phyloP scores from a whole-genome alignment of 2,113 vertebrate genomes.

The Asarcornis scutulata region DNA sequence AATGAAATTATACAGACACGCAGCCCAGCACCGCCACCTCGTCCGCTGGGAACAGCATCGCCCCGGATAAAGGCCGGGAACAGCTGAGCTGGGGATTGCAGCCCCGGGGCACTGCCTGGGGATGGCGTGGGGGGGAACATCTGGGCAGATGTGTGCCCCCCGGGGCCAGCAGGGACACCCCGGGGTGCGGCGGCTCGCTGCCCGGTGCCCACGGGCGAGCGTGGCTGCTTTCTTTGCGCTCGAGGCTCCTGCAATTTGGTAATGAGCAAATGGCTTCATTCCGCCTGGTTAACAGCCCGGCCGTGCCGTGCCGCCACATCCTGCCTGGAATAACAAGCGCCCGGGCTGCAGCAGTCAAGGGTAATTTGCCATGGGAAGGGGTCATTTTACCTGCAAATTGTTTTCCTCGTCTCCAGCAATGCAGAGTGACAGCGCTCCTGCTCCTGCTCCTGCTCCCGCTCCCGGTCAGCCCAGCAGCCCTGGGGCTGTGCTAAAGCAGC shows the following conservation, averaged over 20 bases:
- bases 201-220: fast-evolving
- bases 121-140: background rate
- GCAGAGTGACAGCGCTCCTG: background rate
- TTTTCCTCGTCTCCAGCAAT: conserved; percentile 39
- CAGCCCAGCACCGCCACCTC: background rate
- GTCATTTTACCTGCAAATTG: conserved; percentile 71
- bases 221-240: background rate
- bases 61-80: background rate
- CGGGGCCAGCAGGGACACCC: fast-evolving
- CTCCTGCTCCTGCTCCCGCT: background rate
- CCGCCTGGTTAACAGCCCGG: conserved; percentile 58
- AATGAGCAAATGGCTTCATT: conserved; percentile 62
- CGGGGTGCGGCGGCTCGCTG: fast-evolving
- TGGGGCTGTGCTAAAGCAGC: background rate
- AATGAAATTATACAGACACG: conserved; percentile 10
- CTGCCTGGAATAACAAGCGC: conserved; percentile 68
- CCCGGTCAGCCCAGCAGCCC: background rate
- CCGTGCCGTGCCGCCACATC: conserved; percentile 23
- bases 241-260: background rate
- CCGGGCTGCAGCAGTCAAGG: conserved; percentile 65
- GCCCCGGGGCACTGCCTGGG: fast-evolving
- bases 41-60: background rate
- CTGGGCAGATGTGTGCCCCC: background rate
- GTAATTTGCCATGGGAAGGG: conserved; percentile 68
- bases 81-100: background rate